Evolutionary conservation across 1,140 invertebrate species (phyloP).

Genomic region (Macrostomum lignano): DNA sequence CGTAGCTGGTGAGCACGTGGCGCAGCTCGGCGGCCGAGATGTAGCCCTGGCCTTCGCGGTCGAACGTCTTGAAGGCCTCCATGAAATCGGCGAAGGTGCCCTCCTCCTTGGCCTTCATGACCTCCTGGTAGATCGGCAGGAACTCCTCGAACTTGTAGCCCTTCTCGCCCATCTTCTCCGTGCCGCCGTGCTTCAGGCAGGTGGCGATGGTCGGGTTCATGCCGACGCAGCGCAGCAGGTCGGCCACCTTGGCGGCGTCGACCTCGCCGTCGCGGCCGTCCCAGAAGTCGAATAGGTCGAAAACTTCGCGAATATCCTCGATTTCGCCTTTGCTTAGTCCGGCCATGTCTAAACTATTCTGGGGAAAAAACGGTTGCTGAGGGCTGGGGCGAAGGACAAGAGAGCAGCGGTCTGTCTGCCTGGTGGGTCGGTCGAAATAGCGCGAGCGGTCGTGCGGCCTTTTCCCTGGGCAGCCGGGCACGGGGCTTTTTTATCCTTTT

Average conservation of each 20-base stretch:
- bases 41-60: slow-evolving; percentile 79
- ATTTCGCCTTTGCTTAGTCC: too few species aligned
- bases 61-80: slow-evolving; percentile 93
- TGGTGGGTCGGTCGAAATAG: too few species aligned
- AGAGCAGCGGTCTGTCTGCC: too few species aligned
- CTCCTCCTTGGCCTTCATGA: slow-evolving; percentile 82
- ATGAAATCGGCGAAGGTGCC: slow-evolving; percentile 92
- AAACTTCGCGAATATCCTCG: slow-evolving; percentile 25
- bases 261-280: slow-evolving; percentile 26
- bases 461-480: too few species aligned
- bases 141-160: slow-evolving; percentile 69
- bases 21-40: slow-evolving; percentile 85
- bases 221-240: slow-evolving; percentile 63
- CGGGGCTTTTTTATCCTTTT: too few species aligned
- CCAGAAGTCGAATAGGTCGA: slow-evolving; percentile 29
- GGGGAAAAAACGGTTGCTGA: too few species aligned
- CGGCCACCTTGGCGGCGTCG: slow-evolving; percentile 34
- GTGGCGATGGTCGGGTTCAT: slow-evolving; percentile 63
- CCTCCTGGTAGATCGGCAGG: slow-evolving; percentile 78
- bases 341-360: too few species aligned
- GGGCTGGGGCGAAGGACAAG: too few species aligned
- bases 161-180: slow-evolving; percentile 68
- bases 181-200: slow-evolving; percentile 67
- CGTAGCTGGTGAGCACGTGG: slow-evolving; percentile 57
- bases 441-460: too few species aligned